These are phyloP conservation scores for Pseudobourletiella spinata DNA, from an alignment of 1,140 invertebrate species.

Conservation along the genomic window DNA sequence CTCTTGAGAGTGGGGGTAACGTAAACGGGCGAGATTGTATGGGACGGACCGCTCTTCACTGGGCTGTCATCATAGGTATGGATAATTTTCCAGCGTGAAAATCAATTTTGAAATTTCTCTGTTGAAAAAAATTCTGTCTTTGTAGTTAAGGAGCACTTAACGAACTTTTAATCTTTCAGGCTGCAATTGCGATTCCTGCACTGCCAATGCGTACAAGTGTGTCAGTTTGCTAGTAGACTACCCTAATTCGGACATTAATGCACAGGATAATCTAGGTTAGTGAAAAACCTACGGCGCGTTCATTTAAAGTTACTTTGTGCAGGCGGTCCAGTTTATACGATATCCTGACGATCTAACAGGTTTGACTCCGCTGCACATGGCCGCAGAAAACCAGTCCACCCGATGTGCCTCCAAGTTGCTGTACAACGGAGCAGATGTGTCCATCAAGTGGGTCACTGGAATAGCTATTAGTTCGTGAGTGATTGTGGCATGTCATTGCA, in stretches of 20 bases:
- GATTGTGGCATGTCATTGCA: background rate
- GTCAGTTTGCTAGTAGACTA: constrained; percentile 27
- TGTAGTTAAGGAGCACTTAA: no score
- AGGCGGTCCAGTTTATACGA: no score
- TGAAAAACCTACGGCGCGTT: no score
- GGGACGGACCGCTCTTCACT: constrained; percentile 8
- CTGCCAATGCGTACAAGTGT: constrained; percentile 27
- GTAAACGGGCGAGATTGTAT: constrained; percentile 36
- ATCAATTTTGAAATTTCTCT: no score
- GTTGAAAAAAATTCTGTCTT: no score
- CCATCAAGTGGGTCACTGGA: constrained; percentile 35
- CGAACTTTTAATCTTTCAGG: constrained; percentile 8
- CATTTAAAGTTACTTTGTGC: background rate
- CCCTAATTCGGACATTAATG: constrained; percentile 28
- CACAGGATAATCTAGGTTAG: constrained; percentile 29
- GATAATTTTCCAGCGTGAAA: no score
- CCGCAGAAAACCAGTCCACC: constrained; percentile 33
- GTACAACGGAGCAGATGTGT: constrained; percentile 33
- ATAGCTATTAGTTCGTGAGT: no score
- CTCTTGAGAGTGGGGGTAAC: constrained; percentile 43
- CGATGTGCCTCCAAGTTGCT: constrained; percentile 30
- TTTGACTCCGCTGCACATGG: constrained; percentile 29
- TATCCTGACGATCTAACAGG: background rate
- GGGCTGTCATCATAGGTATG: background rate
- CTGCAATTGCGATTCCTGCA: constrained; percentile 34